These are phyloP conservation scores for Oxyura jamaicensis DNA, from an alignment of 2,113 vertebrate species.

Conservation along the genomic window DNA sequence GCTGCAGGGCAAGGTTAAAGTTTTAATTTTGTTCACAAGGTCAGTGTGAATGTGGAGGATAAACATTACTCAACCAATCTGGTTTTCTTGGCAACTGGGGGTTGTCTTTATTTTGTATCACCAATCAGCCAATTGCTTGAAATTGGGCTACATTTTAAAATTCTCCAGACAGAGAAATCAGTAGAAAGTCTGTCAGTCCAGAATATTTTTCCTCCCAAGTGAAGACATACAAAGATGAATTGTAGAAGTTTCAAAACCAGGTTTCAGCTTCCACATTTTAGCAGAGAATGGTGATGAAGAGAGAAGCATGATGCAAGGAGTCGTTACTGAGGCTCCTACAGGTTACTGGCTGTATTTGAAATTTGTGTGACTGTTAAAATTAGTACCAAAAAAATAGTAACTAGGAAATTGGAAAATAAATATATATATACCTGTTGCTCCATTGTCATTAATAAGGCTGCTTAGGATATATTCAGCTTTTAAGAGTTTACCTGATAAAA, in stretches of 20 bases:
- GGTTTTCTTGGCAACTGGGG: not conserved
- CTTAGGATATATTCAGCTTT: slow-evolving; percentile 95
- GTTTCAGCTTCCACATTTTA: not conserved
- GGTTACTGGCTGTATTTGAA: not conserved
- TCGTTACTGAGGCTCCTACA: not conserved
- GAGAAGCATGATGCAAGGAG: not conserved
- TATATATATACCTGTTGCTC: slow-evolving; percentile 80
- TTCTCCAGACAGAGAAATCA: not conserved
- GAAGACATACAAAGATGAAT: not conserved
- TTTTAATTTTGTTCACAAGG: not conserved
- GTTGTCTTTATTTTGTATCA: not conserved
- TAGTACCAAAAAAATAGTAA: not conserved
- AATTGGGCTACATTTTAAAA: not conserved
- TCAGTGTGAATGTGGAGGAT: not conserved
- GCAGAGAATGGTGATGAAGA: not conserved
- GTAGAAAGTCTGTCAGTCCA: not conserved
- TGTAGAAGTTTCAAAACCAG: not conserved
- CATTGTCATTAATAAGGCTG: slow-evolving; percentile 85
- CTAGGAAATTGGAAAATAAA: not conserved
- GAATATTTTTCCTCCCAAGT: not conserved
- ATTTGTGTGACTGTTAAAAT: not conserved
- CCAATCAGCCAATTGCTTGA: not conserved
- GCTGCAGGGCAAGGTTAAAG: not conserved
- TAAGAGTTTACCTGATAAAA: slow-evolving; percentile 87
- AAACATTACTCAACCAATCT: not conserved